Percentiles rank a stretch among this genome's conserved stretches.
phyloP scores from a whole-genome alignment of 2,888 invertebrate genomes.

The Orgyia antiqua region DNA sequence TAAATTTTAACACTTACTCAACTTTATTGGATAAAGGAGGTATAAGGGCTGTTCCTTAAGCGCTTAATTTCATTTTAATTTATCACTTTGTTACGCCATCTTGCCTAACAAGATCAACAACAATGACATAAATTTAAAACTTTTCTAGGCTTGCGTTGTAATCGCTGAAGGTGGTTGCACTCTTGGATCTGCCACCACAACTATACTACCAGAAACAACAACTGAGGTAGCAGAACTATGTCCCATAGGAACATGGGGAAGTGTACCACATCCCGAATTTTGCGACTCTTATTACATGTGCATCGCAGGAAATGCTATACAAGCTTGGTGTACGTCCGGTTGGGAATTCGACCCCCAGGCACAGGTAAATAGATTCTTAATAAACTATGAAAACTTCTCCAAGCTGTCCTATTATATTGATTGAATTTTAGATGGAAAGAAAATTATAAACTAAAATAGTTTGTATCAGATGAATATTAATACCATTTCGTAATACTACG shows the following conservation, averaged over 20 bases:
- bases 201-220: neutral
- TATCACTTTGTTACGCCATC: too few relatives aligned
- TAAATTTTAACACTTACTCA: too few relatives aligned
- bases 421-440: neutral
- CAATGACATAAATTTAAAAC: too few relatives aligned
- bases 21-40: too few relatives aligned
- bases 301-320: conserved; percentile 19
- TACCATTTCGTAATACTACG: neutral
- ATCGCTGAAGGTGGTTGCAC: conserved; percentile 4
- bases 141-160: too few relatives aligned
- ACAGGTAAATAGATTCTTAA: conserved; percentile 16
- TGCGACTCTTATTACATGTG: conserved; percentile 36
- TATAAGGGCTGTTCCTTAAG: too few relatives aligned
- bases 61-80: too few relatives aligned
- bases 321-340: conserved; percentile 19
- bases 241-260: conserved; percentile 25
- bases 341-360: conserved; percentile 11
- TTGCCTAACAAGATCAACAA: too few relatives aligned
- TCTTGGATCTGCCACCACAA: neutral
- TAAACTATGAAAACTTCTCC: too few relatives aligned
- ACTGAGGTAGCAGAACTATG: conserved; percentile 17
- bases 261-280: conserved; percentile 26
- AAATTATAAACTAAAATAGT: neutral
- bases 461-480: neutral
- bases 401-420: too few relatives aligned